Evolutionary conservation across 2,888 invertebrate genomes (phyloP).

Genomic region (Thalpophila matura): DNA sequence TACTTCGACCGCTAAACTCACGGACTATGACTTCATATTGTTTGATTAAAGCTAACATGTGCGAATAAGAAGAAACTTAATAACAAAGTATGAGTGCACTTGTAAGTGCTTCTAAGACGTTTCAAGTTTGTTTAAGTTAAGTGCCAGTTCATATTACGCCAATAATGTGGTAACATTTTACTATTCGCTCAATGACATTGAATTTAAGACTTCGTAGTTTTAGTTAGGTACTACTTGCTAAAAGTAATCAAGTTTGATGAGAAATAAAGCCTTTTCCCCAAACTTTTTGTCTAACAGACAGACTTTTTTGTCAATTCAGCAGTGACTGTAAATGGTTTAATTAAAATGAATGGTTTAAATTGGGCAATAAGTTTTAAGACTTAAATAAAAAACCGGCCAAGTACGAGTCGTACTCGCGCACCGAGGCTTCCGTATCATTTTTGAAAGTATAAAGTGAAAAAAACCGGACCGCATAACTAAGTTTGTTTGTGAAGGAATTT

Average conservation of each 20-base stretch:
- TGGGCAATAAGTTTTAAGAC: too few species aligned
- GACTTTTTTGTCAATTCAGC: slow-evolving; percentile 3
- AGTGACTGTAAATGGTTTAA: neutral
- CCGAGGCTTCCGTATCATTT: too few species aligned
- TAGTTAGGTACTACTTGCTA: neutral
- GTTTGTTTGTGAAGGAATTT: too few species aligned
- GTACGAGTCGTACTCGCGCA: too few species aligned
- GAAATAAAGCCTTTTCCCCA: too few species aligned
- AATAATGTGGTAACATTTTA: slow-evolving; percentile 32
- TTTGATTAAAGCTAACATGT: slow-evolving; percentile 46
- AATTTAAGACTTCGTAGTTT: neutral
- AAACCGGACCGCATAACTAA: too few species aligned
- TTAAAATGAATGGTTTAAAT: neutral
- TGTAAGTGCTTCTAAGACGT: slow-evolving; percentile 48
- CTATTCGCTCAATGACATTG: slow-evolving; percentile 13
- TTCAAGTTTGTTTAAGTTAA: slow-evolving; percentile 38
- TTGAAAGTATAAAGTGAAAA: too few species aligned
- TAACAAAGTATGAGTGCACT: slow-evolving; percentile 38
- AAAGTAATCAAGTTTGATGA: slow-evolving; percentile 14
- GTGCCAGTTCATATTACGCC: slow-evolving; percentile 26
- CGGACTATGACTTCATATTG: slow-evolving; percentile 8
- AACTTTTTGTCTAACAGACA: neutral
- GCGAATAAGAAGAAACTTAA: slow-evolving; percentile 38
- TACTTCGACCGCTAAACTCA: neutral
- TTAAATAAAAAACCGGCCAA: too few species aligned